phyloP scores from a whole-genome alignment of 37 sponge, comb jelly and placozoan genomes.

The Aplysina aerophoba region DNA sequence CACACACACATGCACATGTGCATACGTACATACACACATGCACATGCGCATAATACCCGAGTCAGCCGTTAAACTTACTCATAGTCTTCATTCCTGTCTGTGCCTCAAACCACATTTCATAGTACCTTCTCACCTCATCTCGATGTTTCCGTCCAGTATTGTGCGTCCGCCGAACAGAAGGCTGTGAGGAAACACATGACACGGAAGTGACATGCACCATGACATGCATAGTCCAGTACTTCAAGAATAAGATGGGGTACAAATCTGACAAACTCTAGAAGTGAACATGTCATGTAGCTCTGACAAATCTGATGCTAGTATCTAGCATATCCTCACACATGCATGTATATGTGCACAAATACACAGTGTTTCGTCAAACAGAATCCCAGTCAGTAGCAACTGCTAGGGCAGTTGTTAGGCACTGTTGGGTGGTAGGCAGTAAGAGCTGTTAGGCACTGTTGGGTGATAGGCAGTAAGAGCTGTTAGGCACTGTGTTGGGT shows the following conservation, averaged over 20 bases:
- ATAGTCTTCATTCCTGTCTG: constrained; percentile 89
- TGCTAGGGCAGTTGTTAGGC: neutral
- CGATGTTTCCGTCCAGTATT: constrained; percentile 97
- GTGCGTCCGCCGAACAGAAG: constrained; percentile 98
- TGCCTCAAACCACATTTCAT: constrained; percentile 95
- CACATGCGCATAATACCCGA: too few species aligned
- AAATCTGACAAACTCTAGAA: too few species aligned
- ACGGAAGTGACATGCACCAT: too few species aligned
- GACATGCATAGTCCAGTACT: too few species aligned
- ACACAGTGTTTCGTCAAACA: neutral
- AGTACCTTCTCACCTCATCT: constrained; percentile 92
- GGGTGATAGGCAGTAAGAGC: too few species aligned
- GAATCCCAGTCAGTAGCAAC: too few species aligned
- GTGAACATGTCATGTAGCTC: too few species aligned
- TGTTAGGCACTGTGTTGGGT: too few species aligned
- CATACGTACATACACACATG: constrained; percentile 19
- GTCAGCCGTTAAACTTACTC: too few species aligned
- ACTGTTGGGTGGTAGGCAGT: neutral
- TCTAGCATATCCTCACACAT: neutral
- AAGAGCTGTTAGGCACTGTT: neutral
- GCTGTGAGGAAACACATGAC: constrained; percentile 40
- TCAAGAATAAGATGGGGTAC: too few species aligned
- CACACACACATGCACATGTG: neutral
- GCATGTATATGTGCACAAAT: neutral
- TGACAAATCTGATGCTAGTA: too few species aligned